Evolutionary conservation across 2,797 vertebrate genomes (phyloP).

Genomic region (Carcharodon carcharias): DNA sequence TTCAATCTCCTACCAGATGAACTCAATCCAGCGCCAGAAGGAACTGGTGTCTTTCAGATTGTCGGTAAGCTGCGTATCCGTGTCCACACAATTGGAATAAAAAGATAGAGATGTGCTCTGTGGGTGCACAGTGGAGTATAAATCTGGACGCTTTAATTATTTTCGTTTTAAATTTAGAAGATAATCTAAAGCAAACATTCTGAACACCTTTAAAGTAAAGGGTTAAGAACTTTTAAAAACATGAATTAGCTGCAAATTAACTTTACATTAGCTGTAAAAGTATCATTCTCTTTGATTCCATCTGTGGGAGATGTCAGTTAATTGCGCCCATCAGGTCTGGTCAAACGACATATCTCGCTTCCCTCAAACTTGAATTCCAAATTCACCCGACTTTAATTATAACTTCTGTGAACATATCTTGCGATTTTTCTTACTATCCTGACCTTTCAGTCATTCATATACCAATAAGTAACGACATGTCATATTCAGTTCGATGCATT

Average conservation of each 20-base stretch:
- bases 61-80: background rate
- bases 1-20: background rate
- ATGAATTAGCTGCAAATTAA: background rate
- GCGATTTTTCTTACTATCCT: background rate
- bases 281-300: background rate
- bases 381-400: background rate
- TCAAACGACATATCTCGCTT: background rate
- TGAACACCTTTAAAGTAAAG: background rate
- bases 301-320: background rate
- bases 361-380: background rate
- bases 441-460: background rate
- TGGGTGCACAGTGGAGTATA: background rate
- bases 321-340: background rate
- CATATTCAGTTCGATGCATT: background rate
- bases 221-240: background rate
- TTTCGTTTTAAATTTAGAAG: background rate
- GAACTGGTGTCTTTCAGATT: background rate
- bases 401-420: background rate
- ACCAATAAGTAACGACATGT: background rate
- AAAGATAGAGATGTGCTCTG: background rate
- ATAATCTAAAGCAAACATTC: background rate
- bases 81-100: background rate
- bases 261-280: background rate
- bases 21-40: background rate
- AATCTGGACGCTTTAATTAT: background rate